Percentiles rank a stretch among this genome's conserved stretches.
Conservation (phyloP, 2,888 invertebrate genomes). For the Hyppa rectilinea region DNA sequence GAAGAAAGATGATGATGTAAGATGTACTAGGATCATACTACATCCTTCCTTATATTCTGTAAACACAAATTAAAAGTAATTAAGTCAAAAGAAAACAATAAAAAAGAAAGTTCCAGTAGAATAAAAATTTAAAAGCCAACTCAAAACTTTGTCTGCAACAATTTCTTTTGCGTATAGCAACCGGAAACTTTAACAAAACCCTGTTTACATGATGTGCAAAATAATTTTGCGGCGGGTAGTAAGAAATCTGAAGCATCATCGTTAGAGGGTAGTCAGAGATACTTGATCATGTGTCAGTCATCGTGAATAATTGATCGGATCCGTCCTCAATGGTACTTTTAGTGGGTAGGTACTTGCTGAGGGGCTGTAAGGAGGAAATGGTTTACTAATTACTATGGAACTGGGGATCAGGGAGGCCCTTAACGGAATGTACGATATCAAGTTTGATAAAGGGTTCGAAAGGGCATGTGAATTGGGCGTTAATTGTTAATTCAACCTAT, state of each 20-base stretch:
- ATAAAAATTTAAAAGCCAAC: slow-evolving; percentile 33
- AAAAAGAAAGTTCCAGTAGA: slow-evolving; percentile 6
- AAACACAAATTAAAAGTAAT: slow-evolving; percentile 18
- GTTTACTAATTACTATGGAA: slow-evolving; percentile 45
- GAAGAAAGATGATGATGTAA: no score
- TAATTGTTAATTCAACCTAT: not conserved
- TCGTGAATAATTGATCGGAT: slow-evolving; percentile 58
- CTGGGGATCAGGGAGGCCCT: slow-evolving; percentile 19
- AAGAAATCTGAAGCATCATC: slow-evolving; percentile 25
- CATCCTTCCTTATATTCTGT: not conserved
- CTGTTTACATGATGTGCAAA: slow-evolving; percentile 41
- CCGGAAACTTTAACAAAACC: slow-evolving; percentile 25
- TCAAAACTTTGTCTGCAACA: slow-evolving; percentile 29
- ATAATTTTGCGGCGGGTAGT: slow-evolving; percentile 15
- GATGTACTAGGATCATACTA: not conserved
- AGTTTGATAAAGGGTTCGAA: slow-evolving; percentile 23
- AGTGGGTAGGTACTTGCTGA: slow-evolving; percentile 18
- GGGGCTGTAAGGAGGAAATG: slow-evolving; percentile 39
- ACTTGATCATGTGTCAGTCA: slow-evolving; percentile 62
- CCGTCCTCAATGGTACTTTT: slow-evolving; percentile 25
- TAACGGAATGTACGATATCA: slow-evolving; percentile 23
- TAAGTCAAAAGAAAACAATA: not conserved
- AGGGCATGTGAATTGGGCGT: not conserved
- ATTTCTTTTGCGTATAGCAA: slow-evolving; percentile 31
- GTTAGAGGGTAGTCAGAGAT: slow-evolving; percentile 28